Percentiles rank a stretch among this genome's conserved stretches.
Evolutionary conservation across 2,113 vertebrate species (phyloP).

Genomic region (Sphaerodactylus townsendi): DNA sequence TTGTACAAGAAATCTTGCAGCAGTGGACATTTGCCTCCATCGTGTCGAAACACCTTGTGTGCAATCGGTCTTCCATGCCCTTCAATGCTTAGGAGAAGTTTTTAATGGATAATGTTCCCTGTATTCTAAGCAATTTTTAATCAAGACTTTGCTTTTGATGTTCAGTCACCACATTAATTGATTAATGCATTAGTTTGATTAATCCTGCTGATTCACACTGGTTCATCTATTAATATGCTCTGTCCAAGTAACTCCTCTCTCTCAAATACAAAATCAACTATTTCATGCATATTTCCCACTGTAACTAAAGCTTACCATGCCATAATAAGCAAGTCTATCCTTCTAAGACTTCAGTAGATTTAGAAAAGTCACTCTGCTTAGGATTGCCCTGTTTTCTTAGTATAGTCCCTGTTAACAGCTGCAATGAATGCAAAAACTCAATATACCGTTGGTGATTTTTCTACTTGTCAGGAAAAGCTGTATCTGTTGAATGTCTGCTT

Average conservation of each 20-base stretch:
- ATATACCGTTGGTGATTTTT: background rate
- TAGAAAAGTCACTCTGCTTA: too few species aligned
- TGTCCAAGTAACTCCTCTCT: background rate
- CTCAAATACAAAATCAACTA: background rate
- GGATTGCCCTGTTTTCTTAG: background rate
- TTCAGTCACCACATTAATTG: conserved; percentile 11
- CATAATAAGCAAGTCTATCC: too few species aligned
- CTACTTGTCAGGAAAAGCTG: background rate
- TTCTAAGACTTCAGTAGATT: too few species aligned
- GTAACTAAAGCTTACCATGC: background rate
- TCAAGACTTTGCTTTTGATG: conserved; percentile 12
- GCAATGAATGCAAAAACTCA: background rate
- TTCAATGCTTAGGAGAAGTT: background rate
- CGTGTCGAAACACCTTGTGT: too few species aligned
- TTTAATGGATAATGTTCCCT: too few species aligned
- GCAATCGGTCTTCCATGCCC: too few species aligned
- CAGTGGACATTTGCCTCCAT: too few species aligned
- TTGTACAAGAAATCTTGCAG: too few species aligned
- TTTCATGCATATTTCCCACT: background rate
- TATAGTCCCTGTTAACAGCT: too few species aligned
- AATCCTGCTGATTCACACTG: conserved; percentile 7
- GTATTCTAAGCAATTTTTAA: background rate
- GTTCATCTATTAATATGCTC: conserved; percentile 16
- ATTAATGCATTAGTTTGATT: conserved; percentile 27
- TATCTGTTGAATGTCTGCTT: background rate